Conservation (phyloP, 1,140 invertebrate species). For the Lerema accius region DNA sequence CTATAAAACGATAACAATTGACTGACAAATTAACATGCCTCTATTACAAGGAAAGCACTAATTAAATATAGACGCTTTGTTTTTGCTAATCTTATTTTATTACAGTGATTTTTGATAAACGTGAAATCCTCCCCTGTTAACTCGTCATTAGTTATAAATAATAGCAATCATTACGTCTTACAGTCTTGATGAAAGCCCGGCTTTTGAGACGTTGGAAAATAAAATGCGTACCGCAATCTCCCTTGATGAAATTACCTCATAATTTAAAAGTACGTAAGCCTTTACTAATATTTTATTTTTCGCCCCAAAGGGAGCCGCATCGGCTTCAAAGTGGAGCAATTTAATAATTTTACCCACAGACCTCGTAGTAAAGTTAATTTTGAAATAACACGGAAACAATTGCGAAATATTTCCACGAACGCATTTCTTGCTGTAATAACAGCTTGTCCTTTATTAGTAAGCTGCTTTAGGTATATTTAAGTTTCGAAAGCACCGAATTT, state of each 20-base stretch:
- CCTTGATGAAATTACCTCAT: conserved; percentile 41
- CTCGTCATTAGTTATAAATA: conserved; percentile 29
- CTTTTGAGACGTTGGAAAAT: conserved; percentile 28
- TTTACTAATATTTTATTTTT: conserved; percentile 44
- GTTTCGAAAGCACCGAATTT: too few relatives aligned
- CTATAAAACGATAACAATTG: too few relatives aligned
- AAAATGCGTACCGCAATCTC: conserved; percentile 37
- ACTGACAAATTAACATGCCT: too few relatives aligned
- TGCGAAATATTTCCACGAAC: conserved; percentile 68
- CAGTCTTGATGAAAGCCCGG: conserved; percentile 24
- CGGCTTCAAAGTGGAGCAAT: conserved; percentile 57
- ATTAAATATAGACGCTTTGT: too few relatives aligned
- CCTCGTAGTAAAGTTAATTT: conserved; percentile 61
- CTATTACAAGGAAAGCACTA: too few relatives aligned
- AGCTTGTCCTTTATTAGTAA: neutral
- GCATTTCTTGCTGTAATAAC: conserved; percentile 42
- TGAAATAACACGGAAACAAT: conserved; percentile 68
- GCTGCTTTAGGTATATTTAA: too few relatives aligned
- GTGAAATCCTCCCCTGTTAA: conserved; percentile 20
- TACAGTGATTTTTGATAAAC: conserved; percentile 16
- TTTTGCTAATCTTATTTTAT: conserved; percentile 1
- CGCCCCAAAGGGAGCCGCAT: conserved; percentile 41
- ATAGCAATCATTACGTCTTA: conserved; percentile 33
- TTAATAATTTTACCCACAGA: conserved; percentile 67
- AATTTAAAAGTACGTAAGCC: conserved; percentile 43